Percentiles rank a stretch among this genome's conserved stretches.
phyloP scores from a whole-genome alignment of 2,888 invertebrate species.

The Epicampocera succincta region DNA sequence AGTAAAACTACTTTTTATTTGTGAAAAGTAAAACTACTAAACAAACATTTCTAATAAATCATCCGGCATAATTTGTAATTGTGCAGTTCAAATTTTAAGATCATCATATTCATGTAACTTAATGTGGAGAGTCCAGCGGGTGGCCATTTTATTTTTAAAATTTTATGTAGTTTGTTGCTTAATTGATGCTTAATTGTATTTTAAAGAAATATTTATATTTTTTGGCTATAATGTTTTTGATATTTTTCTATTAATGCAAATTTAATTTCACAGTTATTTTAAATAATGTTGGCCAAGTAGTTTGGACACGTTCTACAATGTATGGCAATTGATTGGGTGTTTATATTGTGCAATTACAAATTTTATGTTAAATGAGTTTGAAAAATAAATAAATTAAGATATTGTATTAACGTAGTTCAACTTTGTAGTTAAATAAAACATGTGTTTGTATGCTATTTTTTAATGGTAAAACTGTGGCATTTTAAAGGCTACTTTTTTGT shows the following conservation, averaged over 20 bases:
- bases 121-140: too few species aligned
- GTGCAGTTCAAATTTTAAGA: constrained; percentile 29
- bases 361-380: constrained; percentile 6
- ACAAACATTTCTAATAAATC: neutral
- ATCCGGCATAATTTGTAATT: constrained; percentile 55
- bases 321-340: constrained; percentile 73
- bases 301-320: constrained; percentile 77
- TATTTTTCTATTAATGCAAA: constrained; percentile 28
- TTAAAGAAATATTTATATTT: constrained; percentile 6
- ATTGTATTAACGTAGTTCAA: too few species aligned
- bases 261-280: constrained; percentile 73
- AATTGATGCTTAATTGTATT: neutral
- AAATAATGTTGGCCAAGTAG: constrained; percentile 78
- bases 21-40: constrained; percentile 43
- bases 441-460: too few species aligned
- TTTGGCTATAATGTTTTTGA: constrained; percentile 29
- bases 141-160: neutral
- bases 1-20: constrained; percentile 50
- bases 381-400: neutral
- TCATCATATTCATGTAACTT: constrained; percentile 16
- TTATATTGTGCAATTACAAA: constrained; percentile 60
- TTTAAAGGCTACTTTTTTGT: too few species aligned
- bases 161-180: neutral
- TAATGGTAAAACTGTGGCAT: too few species aligned
- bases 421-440: too few species aligned